Evolutionary conservation across 2,888 invertebrate genomes (phyloP), one percentile per base, ranked within the genome.

Genomic region (Scaptomyza parva): DNA sequence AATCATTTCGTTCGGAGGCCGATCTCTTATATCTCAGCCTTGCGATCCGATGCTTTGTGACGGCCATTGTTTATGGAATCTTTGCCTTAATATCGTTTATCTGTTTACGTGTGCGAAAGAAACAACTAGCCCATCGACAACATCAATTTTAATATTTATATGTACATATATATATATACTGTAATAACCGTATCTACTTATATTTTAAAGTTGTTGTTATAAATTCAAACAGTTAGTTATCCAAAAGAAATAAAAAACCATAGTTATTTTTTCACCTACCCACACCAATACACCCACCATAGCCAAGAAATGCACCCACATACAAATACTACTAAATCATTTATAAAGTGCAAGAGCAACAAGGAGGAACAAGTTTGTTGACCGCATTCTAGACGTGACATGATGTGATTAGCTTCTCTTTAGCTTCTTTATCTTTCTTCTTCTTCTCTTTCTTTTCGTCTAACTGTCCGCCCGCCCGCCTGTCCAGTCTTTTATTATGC

Each of bases 311-410:
- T n/a, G 30, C 20, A 52, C 28, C 17, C 20, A 45, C 22, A 18
- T 39, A n/a, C 33, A 11, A n/a, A n/a, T n/a, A n/a, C n/a, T 2
- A 17, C 17, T 20, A n/a, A n/a, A 47, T 30, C 47, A 33, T n/a
- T 47, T 47, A 30, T 18, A 20, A 62, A 70, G 44, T 65, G 65
- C 62, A 73, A 44, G n/a, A n/a, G n/a, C n/a, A n/a, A n/a, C n/a
- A n/a, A 53, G 37, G 66, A 9, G 48, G 59, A 83, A 84, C 86
- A 78, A 84, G 84, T 85, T 85, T 86, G 81, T 86, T 83, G 86
- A 81, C 84, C 84, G 84, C 78, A 78, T 86, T 84, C 76, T 67
- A 44, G 54, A 47, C 41, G 66, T 57, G 77, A 63, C 64, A 64
- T 51, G 77, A 61, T 64, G 77, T 68, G 65, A 79, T 86, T 78